These are phyloP conservation scores for Drosophila triauraria DNA, from an alignment of 1,140 invertebrate genomes.

Conservation along the genomic window DNA sequence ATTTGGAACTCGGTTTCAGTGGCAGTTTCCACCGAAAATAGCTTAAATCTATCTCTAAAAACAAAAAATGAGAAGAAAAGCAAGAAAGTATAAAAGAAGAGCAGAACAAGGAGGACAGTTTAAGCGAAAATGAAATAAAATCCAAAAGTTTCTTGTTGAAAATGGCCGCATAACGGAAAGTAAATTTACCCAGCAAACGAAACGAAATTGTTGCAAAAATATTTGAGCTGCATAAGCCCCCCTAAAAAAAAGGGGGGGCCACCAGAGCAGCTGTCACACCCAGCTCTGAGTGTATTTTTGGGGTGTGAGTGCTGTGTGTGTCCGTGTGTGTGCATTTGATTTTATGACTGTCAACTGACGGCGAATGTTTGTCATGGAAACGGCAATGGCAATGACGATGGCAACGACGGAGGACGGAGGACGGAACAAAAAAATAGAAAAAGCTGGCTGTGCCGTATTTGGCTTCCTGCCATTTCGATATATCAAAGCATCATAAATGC, in stretches of 20 bases:
- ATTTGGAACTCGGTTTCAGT: not conserved
- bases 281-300: slow-evolving; percentile 12
- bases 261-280: slow-evolving; percentile 25
- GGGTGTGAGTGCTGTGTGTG: slow-evolving; percentile 6
- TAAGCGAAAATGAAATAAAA: slow-evolving; percentile 36
- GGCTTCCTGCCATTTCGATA: slow-evolving; percentile 68
- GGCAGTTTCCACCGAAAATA: not conserved
- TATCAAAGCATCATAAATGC: slow-evolving; percentile 80
- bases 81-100: not conserved
- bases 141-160: slow-evolving; percentile 57
- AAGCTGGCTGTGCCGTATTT: slow-evolving; percentile 19
- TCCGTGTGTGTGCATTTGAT: slow-evolving; percentile 63
- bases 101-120: slow-evolving; percentile 2
- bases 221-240: slow-evolving; percentile 73
- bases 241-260: not conserved
- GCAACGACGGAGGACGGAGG: not conserved
- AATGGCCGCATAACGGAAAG: slow-evolving; percentile 77
- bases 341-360: slow-evolving; percentile 79
- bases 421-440: not conserved
- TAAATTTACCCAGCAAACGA: slow-evolving; percentile 77
- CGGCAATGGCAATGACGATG: slow-evolving; percentile 20
- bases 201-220: slow-evolving; percentile 78
- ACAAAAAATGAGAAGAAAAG: not conserved
- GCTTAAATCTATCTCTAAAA: slow-evolving; percentile 17
- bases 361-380: slow-evolving; percentile 76